Base-by-base conservation (phyloP, 2,113 vertebrate species). In the Ahaetulla prasina region DNA sequence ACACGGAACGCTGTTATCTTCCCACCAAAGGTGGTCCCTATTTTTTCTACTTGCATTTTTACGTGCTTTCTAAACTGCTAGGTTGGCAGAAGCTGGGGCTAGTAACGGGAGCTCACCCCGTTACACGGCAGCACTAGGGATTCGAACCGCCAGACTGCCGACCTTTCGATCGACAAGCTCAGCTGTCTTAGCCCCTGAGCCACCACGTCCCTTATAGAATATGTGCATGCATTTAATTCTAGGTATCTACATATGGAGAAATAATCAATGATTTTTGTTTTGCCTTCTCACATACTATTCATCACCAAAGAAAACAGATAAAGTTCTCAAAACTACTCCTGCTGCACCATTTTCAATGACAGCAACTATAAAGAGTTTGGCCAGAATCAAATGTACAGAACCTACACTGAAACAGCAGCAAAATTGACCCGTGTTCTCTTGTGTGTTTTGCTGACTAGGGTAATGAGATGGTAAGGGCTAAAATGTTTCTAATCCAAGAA, bases 401-500 rank as follows among this genome's bases (percentile, higher is more conserved):
- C 22, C 4, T 80, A 57, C 43, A 50, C 54, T 85, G 88, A 88
- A 16, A 63, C 9, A 45, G 88, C 23, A 85, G 53, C n/a, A 90
- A 92, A 92, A 90, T 86, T 92, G 92, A 92, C 85, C 80, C 55
- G 45, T 39, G 52, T 9, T 91, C 89, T 87, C 85, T 57, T 3
- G n/a, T 89, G 80, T 50, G 45, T 52, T 94, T 57, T 92, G 80
- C 7, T 94, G 90, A 94, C 90, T 90, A 93, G 68, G 87, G 74
- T 94, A 90, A 90, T 88, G 85, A 88, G 52, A 90, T 55, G 85
- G 91, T 80, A 87, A 68, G 84, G 60, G 43, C 74, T 95, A 89
- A 95, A 92, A 55, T 92, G 84, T 93, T 54, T 92, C 93, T 94
- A 90, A 39, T 93, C 91, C 89, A 52, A 10, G 93, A 89, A 57